A percentile compares a stretch with the other conserved stretches of the same genome.
Evolutionary conservation across 1,140 invertebrate species (phyloP).

Genomic region (Galleria mellonella): DNA sequence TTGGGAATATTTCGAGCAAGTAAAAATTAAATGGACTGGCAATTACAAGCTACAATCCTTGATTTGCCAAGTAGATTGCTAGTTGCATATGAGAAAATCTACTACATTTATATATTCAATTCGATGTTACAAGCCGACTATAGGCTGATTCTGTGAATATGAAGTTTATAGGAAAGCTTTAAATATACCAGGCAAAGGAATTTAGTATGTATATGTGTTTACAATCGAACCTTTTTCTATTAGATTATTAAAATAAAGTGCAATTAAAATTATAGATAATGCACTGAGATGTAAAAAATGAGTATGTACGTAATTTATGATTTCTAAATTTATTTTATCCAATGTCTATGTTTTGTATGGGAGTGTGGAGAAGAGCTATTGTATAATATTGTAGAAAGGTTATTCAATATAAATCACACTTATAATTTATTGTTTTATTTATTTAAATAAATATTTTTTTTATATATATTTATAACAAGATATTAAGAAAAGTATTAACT

Average conservation of each 20-base stretch:
- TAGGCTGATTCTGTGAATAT: too few species aligned
- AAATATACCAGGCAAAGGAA: background rate
- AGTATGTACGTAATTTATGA: conserved; percentile 11
- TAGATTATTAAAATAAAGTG: conserved; percentile 21
- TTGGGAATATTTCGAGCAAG: too few species aligned
- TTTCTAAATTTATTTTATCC: conserved; percentile 27
- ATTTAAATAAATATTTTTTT: conserved; percentile 4
- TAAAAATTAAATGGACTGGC: too few species aligned
- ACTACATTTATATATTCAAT: too few species aligned
- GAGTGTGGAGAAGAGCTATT: conserved; percentile 37
- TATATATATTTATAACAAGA: conserved; percentile 8
- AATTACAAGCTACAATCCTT: too few species aligned
- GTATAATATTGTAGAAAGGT: conserved; percentile 67
- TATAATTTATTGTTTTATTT: conserved; percentile 25
- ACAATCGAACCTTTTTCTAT: conserved; percentile 4
- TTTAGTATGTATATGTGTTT: conserved; percentile 5
- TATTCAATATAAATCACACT: conserved; percentile 67
- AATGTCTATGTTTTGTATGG: conserved; percentile 12
- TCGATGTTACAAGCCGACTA: too few species aligned
- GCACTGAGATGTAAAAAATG: conserved; percentile 14
- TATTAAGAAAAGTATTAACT: too few species aligned
- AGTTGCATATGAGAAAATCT: too few species aligned
- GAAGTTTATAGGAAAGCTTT: conserved; percentile 1
- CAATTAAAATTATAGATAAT: conserved; percentile 21
- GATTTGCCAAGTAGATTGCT: too few species aligned